Base-by-base conservation (phyloP, 2,113 vertebrate species). In the Rousettus leschenaultii region DNA sequence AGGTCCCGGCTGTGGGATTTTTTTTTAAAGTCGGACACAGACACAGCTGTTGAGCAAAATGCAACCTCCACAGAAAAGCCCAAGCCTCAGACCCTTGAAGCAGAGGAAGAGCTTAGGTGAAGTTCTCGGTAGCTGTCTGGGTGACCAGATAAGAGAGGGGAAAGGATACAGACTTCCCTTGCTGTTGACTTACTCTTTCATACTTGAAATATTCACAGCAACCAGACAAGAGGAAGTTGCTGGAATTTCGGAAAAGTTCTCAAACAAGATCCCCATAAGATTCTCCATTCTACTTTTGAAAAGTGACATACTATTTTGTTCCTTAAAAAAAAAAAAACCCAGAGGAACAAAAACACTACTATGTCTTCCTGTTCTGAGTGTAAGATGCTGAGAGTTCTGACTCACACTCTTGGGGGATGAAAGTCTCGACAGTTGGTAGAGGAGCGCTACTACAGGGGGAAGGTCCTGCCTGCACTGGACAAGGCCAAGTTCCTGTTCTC, bases 401-500 rank as follows among this genome's bases (percentile, higher is more conserved):
- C 30, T 13, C 43, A 15, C 26, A 2, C 26, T 28, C 68, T 83
- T 16, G 21, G 38, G 53, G 26, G 3, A 9, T 35, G 43, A 8
- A 1, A 16, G 6, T 82, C 89, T 93, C 83, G 19, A 55, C 97
- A 99, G 99, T 99, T 99, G 1, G 99, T 99, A 40, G 99, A 99
- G 55, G 99, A 99, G 71, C 95, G 99, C 1, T 99, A 99, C 80
- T 98, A 98, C 13, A 97, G 98, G 57, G 99, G 99, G 95, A 99
- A 98, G 77, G 99, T 98, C 51, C 98, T 99, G 13, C 99, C 99
- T 0, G 98, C 98, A 1, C 95, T 99, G 98, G 99, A 99, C 85
- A 99, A 99, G 86, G 99, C 99, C 1, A 99, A 99, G 97, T 99
- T 99, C 97, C 99, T 99, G 40, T 99, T 99, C 43, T 99, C 99